phyloP scores from a whole-genome alignment of 1,140 invertebrate genomes.

The Wasmannia auropunctata region DNA sequence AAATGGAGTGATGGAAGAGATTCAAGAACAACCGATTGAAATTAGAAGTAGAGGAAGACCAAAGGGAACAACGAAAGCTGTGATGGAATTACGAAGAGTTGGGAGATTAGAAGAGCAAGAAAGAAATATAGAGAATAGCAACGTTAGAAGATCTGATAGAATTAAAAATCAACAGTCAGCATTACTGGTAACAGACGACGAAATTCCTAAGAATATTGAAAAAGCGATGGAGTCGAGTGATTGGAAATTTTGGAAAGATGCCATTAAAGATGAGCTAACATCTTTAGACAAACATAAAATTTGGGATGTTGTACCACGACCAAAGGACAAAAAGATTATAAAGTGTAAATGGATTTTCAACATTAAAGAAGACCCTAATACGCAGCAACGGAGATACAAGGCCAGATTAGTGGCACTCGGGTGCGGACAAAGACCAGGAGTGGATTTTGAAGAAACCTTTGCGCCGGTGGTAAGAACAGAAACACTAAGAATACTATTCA shows the following conservation, averaged over 20 bases:
- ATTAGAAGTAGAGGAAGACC: background rate
- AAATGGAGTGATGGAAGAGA: too few relatives aligned
- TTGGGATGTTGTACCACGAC: background rate
- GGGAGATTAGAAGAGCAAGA: too few relatives aligned
- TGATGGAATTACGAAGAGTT: too few relatives aligned
- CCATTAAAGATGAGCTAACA: constrained; percentile 17
- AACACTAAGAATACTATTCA: constrained; percentile 1
- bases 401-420: constrained; percentile 19
- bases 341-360: constrained; percentile 25
- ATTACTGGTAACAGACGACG: background rate
- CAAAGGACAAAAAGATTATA: background rate
- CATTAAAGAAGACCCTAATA: constrained; percentile 5
- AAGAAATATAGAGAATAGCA: too few relatives aligned
- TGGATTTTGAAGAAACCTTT: too few relatives aligned
- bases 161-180: background rate
- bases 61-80: background rate
- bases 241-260: background rate
- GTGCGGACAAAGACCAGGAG: constrained; percentile 11
- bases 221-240: background rate
- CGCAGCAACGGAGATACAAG: background rate
- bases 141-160: constrained; percentile 25
- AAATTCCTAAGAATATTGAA: background rate
- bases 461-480: background rate
- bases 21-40: background rate
- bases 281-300: constrained; percentile 18